Base-by-base conservation (phyloP, 2,888 invertebrate genomes). In the Caenorhabditis japonica region DNA sequence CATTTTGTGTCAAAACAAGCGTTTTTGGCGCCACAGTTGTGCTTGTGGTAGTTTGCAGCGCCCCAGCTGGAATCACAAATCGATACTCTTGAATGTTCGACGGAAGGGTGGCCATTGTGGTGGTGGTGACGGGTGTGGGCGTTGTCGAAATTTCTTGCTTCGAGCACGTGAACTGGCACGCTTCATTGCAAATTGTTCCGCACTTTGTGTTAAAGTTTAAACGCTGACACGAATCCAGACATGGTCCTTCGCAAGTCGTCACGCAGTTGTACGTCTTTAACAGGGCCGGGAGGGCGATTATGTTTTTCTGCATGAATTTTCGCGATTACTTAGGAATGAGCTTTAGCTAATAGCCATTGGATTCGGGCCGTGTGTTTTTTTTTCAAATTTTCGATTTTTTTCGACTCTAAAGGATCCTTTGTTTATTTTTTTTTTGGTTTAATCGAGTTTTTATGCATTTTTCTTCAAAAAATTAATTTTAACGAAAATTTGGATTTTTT, bases 111-210 rank as follows among this genome's bases (percentile, higher is more conserved):
- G 58, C 10, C 60, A 69, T 69, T 36, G 25, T 36, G 4, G 58
- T 39, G 4, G 58, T 39, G 1, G 58, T 51, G 1, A 47, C 44
- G 5, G 58, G 51, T 1, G 73, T 46, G 15, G 30, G 36, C 3
- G 73, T 61, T 3, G 73, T 61, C 3, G 73, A 58, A 19, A 53
- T 25, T 44, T 71, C 71, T 44, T 76, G 74, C 38, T 79, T 79
- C 51, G 74, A 49, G 43, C 79, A 79, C 12, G 79, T 76, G 60
- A 76, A 79, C 34, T 68, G 36, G 43, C 79, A 79, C 10, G 79
- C 76, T 44, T 79, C 74, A 4, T 62, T 39, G 49, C 79, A 79
- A 8, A 79, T 72, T 19, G 59, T 25, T 12, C 46, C 52, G 30
- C 77, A 78, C 43, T 70, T 72, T 21, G 44, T 39, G 46, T 60